Evolutionary conservation across 2,797 vertebrate species (phyloP).

Genomic region (Cottoperca gobio): DNA sequence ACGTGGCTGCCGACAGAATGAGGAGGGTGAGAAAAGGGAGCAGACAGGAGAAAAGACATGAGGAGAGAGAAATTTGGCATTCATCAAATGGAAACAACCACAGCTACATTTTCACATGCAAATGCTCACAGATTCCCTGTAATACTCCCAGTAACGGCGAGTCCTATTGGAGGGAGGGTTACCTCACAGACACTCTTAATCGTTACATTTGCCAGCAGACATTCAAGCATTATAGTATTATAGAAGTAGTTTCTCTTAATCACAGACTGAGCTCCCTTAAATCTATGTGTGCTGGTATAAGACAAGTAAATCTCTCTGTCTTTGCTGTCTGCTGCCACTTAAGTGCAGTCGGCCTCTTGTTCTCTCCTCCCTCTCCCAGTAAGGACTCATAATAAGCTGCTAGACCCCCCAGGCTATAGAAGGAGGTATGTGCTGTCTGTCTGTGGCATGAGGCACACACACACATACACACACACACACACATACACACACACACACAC

Average conservation of each 20-base stretch:
- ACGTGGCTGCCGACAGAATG: constrained; percentile 43
- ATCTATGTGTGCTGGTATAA: constrained; percentile 71
- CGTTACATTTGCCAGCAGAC: constrained; percentile 59
- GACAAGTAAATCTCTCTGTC: constrained; percentile 70
- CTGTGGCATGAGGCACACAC: too few relatives aligned
- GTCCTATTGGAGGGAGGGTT: constrained; percentile 27
- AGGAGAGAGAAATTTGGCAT: constrained; percentile 52
- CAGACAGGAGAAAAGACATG: constrained; percentile 27
- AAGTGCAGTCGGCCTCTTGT: constrained; percentile 69
- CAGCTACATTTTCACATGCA: constrained; percentile 10
- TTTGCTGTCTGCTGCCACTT: constrained; percentile 72
- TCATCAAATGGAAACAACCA: constrained; percentile 58
- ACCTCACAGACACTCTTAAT: constrained; percentile 51
- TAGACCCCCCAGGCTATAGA: constrained; percentile 63
- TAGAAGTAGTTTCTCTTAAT: constrained; percentile 75
- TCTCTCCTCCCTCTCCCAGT: constrained; percentile 72
- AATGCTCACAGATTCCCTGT: constrained; percentile 32
- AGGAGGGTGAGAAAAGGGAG: constrained; percentile 48
- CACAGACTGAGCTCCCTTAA: constrained; percentile 75
- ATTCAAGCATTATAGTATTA: constrained; percentile 69
- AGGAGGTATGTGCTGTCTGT: constrained; percentile 37
- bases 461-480: constrained; percentile 8
- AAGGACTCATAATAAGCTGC: constrained; percentile 72
- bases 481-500: constrained; percentile 5
- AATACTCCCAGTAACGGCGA: constrained; percentile 12